Evolutionary conservation across 2,113 vertebrate species (phyloP).

Genomic region (Saguinus imperator): DNA sequence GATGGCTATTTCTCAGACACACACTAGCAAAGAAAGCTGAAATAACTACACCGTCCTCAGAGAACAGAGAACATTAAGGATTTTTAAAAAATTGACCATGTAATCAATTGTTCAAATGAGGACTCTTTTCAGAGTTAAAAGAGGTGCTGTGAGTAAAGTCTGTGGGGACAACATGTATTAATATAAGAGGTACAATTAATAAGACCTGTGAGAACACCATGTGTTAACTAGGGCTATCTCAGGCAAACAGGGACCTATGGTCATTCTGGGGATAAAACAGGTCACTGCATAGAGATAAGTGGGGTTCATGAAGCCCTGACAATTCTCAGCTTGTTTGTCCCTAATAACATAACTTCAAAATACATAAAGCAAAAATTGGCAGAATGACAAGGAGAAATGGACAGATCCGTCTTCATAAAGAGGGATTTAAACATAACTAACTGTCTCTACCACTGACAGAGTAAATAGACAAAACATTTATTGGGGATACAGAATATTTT

Average conservation of each 20-base stretch:
- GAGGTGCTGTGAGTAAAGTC: neutral
- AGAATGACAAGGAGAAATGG: neutral
- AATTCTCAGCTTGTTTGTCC: neutral
- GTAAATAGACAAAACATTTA: neutral
- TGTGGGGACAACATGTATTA: neutral
- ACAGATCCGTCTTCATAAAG: neutral
- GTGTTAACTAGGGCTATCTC: neutral
- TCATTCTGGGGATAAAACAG: neutral
- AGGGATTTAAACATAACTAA: neutral
- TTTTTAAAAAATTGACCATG: neutral
- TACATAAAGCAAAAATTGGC: neutral
- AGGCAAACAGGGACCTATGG: neutral
- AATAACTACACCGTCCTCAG: neutral
- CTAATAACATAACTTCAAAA: slow-evolving; percentile 12
- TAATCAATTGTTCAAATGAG: neutral
- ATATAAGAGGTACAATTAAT: neutral
- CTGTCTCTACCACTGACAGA: neutral
- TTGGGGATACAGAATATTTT: neutral
- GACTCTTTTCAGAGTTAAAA: neutral
- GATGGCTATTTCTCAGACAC: neutral
- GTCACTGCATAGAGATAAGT: too few relatives aligned
- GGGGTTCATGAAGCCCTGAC: neutral
- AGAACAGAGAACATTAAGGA: neutral
- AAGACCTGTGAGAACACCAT: neutral
- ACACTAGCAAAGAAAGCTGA: neutral